Conservation (phyloP, 1,140 invertebrate species). For the Hypsibius dujardini region DNA sequence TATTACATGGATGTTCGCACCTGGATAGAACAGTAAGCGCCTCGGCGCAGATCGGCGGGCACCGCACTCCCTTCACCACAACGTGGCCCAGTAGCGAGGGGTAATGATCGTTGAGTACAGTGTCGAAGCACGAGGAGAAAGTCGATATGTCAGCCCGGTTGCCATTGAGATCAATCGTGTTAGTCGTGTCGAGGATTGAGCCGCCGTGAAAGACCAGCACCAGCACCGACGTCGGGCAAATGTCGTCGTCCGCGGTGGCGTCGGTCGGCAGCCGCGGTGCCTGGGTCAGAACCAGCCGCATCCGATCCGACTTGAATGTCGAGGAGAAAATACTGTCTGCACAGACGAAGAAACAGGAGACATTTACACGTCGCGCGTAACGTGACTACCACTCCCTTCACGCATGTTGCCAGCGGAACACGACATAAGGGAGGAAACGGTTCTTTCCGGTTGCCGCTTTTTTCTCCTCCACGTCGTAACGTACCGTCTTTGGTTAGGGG, state of each 20-base stretch:
- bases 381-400: too few relatives aligned
- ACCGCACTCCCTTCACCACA: constrained; percentile 71
- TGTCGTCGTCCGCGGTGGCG: constrained; percentile 46
- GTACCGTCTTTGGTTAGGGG: constrained; percentile 5
- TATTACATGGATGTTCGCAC: constrained; percentile 25
- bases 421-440: too few relatives aligned
- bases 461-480: neutral
- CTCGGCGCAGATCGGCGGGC: constrained; percentile 81
- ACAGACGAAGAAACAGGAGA: too few relatives aligned
- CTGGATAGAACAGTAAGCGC: constrained; percentile 63
- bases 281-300: constrained; percentile 19
- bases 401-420: too few relatives aligned
- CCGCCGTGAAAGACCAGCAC: constrained; percentile 82
- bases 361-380: too few relatives aligned
- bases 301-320: constrained; percentile 55
- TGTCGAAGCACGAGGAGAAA: constrained; percentile 80
- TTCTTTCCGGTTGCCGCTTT: too few relatives aligned
- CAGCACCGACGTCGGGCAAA: constrained; percentile 54
- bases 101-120: constrained; percentile 85
- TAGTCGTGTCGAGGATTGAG: constrained; percentile 57
- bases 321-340: constrained; percentile 71
- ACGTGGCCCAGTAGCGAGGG: constrained; percentile 71
- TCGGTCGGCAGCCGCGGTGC: constrained; percentile 33
- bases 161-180: constrained; percentile 64
- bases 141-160: constrained; percentile 92